Base-by-base conservation (phyloP, 1,140 invertebrate genomes). In the Zaprionus nigranus region DNA sequence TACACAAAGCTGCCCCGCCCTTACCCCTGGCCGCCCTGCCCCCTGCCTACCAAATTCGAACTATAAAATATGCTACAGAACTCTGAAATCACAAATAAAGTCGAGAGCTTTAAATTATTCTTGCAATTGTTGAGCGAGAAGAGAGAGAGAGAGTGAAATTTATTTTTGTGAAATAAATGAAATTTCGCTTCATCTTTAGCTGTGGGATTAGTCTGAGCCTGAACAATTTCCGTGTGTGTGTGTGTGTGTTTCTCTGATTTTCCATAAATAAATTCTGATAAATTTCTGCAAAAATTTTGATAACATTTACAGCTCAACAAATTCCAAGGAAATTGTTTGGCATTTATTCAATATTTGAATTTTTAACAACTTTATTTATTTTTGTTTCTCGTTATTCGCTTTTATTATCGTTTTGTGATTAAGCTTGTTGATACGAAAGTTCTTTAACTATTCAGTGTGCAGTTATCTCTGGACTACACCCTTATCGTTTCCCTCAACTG, bases 401-500 rank as follows among this genome's bases (percentile, higher is more conserved):
- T 34, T 34, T 34, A 34, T 24, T 51, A 22, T 51, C 40, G 40
- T 17, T 46, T 24, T 51, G 11, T 17, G n/a, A 2, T 9, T 12
- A 5, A 46, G 36, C 36, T 38, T 38, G 13, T n/a, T 40, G 4
- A 49, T 15, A 11, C 30, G 30, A 30, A 30, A 11, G 36, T 38
- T 38, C 20, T n/a, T 43, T 40, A 30, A 61, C 24, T 12, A 40
- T 46, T 22, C 43, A 13, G 13, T 34, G 22, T 63, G 22, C 40
- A 46, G 7, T 46, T 46, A 17, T 46, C 7, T 5, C n/a, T 15
- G 49, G 20, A 17, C 15, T 30, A 28, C 15, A 28, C 15, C n/a
- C 53, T 56, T 54, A n/a, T 28, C 5, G 15, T 54, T 54, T 34
- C 9, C 15, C 43, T 22, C 2, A 61, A 62, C 65, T 68, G 71